Percentiles rank a stretch among this genome's conserved stretches.
Conservation (phyloP, 30 jellyfish, hydroid and myxozoan genomes). For the Chironex yamaguchii region DNA sequence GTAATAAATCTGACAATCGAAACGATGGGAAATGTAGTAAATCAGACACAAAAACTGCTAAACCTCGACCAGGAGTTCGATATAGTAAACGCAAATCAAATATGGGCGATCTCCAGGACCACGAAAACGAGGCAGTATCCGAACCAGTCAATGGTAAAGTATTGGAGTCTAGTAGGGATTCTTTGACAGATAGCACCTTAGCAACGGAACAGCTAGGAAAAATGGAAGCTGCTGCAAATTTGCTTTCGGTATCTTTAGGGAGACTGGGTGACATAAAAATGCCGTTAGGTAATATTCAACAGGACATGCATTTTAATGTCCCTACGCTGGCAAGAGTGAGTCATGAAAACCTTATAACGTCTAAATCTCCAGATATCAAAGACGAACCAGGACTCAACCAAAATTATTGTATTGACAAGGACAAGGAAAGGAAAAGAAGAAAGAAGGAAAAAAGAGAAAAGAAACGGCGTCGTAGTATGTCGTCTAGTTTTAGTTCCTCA, state of each 20-base stretch:
- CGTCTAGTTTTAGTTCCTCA: conserved; percentile 48
- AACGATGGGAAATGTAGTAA: not conserved
- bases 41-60: not conserved
- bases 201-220: not conserved
- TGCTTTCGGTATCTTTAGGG: not conserved
- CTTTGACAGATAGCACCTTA: not conserved
- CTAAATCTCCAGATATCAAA: not conserved
- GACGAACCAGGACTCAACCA: not conserved
- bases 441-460: conserved; percentile 58
- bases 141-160: not conserved
- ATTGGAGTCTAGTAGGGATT: not conserved
- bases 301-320: not conserved
- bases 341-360: not conserved
- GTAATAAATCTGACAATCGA: not conserved
- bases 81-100: not conserved
- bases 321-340: not conserved
- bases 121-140: not conserved
- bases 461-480: conserved; percentile 53
- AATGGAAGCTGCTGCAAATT: not conserved
- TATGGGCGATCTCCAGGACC: not conserved
- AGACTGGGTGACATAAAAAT: not conserved
- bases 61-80: not conserved
- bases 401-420: not conserved
- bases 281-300: not conserved
- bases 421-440: conserved; percentile 56